Evolutionary conservation across 2,797 vertebrate genomes (phyloP).

Genomic region (Loris lydekkerianus): DNA sequence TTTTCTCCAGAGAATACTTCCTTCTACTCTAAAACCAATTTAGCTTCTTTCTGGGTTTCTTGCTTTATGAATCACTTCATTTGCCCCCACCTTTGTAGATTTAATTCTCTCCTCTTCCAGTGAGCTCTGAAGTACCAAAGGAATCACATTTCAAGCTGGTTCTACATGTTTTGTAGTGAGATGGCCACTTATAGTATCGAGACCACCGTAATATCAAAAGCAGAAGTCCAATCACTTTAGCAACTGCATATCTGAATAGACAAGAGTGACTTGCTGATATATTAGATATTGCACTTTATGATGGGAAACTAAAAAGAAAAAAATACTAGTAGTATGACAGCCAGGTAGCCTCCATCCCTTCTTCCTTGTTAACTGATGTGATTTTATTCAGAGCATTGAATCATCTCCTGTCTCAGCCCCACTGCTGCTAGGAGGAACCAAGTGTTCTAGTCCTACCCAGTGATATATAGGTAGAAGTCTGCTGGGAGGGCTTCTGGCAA

Average conservation of each 20-base stretch:
- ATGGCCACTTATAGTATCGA: not conserved
- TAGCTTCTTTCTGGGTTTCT: not conserved
- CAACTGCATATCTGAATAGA: not conserved
- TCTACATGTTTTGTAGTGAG: not conserved
- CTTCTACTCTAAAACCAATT: not conserved
- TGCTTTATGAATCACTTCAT: not conserved
- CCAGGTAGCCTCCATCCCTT: not conserved
- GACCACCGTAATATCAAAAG: not conserved
- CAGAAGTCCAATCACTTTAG: not conserved
- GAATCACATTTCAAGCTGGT: conserved; percentile 4
- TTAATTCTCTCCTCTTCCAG: not conserved
- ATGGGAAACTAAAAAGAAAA: conserved; percentile 3
- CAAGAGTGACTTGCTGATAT: not conserved
- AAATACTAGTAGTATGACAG: not conserved
- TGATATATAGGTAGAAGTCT: not conserved
- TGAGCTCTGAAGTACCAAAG: conserved; percentile 12
- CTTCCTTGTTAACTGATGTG: not conserved
- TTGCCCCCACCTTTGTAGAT: not conserved
- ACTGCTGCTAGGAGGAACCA: not conserved
- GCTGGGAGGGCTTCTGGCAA: not conserved
- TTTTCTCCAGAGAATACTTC: not conserved
- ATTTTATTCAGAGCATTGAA: conserved; percentile 44
- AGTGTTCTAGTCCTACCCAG: not conserved
- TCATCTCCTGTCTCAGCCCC: not conserved
- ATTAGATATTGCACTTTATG: not conserved